Conservation (phyloP, 2,113 vertebrate genomes). For the Sialia sialis region DNA sequence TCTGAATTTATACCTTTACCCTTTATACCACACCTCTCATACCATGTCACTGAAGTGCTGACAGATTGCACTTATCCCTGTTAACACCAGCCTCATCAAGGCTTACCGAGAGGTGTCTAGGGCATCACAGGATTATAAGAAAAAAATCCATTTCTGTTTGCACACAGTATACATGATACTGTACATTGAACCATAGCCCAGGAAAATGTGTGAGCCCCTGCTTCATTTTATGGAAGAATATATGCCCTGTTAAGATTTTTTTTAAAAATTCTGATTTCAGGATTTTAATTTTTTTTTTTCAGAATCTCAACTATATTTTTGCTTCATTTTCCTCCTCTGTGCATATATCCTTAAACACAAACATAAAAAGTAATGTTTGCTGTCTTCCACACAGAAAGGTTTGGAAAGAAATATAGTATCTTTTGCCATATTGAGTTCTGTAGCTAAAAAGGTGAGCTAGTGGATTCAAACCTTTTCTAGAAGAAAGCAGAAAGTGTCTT, state of each 20-base stretch:
- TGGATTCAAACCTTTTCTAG: background rate
- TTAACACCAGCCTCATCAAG: background rate
- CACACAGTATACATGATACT: background rate
- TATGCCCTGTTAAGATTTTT: background rate
- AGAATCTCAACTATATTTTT: background rate
- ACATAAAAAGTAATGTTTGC: background rate
- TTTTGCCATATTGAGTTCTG: background rate
- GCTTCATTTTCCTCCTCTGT: background rate
- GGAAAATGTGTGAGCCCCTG: background rate
- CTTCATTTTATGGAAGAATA: background rate
- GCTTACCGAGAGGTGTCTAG: background rate
- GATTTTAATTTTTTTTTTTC: background rate
- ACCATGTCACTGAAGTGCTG: background rate
- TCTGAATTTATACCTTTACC: background rate
- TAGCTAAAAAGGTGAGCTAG: background rate
- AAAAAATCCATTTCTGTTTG: background rate
- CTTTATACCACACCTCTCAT: background rate
- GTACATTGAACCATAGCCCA: background rate
- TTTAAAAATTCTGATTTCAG: background rate
- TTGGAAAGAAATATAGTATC: background rate
- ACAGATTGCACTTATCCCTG: background rate
- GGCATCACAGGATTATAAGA: background rate
- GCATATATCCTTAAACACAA: background rate
- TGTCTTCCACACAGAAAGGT: background rate
- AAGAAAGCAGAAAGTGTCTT: background rate